phyloP scores from a whole-genome alignment of 2,113 vertebrate genomes.

The Phycodurus eques region DNA sequence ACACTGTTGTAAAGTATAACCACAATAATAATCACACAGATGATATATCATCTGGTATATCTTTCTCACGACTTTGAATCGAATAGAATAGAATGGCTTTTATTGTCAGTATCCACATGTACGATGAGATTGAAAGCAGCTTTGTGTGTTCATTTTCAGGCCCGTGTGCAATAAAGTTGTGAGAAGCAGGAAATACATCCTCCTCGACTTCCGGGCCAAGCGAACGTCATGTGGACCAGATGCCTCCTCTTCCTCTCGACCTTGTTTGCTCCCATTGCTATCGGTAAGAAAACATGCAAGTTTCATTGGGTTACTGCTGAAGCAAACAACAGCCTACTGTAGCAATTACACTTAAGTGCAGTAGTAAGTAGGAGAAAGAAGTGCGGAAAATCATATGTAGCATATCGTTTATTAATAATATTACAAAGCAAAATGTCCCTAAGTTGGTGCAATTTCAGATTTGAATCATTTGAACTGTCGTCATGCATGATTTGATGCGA shows the following conservation, averaged over 20 bases:
- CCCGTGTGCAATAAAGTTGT: constrained; percentile 65
- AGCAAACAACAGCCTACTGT: not conserved
- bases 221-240: constrained; percentile 88
- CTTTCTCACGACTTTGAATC: no score
- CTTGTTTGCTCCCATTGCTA: constrained; percentile 78
- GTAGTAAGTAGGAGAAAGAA: no score
- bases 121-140: not conserved
- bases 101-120: no score
- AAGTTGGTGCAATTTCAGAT: no score
- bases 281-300: constrained; percentile 77
- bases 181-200: constrained; percentile 69
- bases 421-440: no score
- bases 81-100: no score
- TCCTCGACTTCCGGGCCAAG: constrained; percentile 69
- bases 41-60: no score
- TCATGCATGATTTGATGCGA: no score
- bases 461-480: no score
- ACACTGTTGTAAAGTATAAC: not conserved
- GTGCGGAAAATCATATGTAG: no score
- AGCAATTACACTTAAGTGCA: no score
- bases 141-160: constrained; percentile 49
- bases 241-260: constrained; percentile 83
- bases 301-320: not conserved
- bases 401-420: no score
- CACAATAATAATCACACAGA: not conserved